phyloP scores from a whole-genome alignment of 2,888 invertebrate genomes.

The Blera fallax region DNA sequence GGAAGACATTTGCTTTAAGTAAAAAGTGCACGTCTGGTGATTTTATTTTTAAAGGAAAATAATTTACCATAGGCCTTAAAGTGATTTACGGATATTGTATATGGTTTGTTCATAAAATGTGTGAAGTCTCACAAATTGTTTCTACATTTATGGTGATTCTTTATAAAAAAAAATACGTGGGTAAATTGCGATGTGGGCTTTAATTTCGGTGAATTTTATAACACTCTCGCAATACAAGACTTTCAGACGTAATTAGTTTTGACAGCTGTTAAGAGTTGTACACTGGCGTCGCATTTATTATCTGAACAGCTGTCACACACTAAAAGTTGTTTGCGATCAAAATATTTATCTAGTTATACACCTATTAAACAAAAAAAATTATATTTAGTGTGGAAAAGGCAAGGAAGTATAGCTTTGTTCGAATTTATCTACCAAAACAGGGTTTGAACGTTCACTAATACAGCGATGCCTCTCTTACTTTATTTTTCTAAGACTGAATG shows the following conservation, averaged over 20 bases:
- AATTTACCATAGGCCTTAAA: not conserved
- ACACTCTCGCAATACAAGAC: not conserved
- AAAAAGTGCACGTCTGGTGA: not conserved
- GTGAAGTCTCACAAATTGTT: not conserved
- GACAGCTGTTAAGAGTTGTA: not conserved
- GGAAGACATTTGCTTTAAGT: too few relatives aligned
- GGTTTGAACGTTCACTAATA: too few relatives aligned
- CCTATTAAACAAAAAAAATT: too few relatives aligned
- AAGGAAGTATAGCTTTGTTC: too few relatives aligned
- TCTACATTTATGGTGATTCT: not conserved
- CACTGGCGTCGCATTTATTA: not conserved
- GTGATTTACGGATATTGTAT: not conserved
- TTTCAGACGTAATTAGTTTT: not conserved
- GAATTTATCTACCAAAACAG: too few relatives aligned
- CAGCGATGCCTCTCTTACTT: too few relatives aligned
- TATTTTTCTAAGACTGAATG: too few relatives aligned
- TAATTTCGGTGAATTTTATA: too few relatives aligned
- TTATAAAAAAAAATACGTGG: too few relatives aligned
- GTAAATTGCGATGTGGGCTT: too few relatives aligned
- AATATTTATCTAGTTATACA: not conserved
- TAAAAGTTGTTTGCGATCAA: not conserved
- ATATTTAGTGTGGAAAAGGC: too few relatives aligned
- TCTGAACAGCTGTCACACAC: not conserved
- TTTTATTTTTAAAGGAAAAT: not conserved
- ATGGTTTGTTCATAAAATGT: not conserved